phyloP scores from a whole-genome alignment of 2,113 vertebrate genomes.

The Eidolon helvum region DNA sequence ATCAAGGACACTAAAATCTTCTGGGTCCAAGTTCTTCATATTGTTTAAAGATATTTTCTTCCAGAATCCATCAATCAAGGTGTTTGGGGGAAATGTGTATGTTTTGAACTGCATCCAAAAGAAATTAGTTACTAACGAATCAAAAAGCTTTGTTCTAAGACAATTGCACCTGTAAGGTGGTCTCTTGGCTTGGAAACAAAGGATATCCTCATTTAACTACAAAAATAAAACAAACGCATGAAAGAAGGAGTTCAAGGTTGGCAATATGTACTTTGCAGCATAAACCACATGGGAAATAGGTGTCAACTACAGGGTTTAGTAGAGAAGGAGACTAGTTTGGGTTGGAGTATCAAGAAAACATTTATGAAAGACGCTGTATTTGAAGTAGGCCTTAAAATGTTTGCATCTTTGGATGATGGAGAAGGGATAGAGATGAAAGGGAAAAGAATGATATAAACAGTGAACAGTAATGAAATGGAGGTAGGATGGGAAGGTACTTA shows the following conservation, averaged over 20 bases:
- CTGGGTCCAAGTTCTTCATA: not conserved
- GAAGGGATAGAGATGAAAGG: not conserved
- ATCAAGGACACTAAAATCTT: not conserved
- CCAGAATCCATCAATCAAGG: not conserved
- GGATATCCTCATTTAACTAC: not conserved
- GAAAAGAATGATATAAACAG: not conserved
- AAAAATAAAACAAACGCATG: not conserved
- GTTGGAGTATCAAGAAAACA: not conserved
- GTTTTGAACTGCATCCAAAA: not conserved
- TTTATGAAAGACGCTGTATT: not conserved
- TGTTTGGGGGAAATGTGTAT: not conserved
- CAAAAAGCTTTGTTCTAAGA: constrained; percentile 9
- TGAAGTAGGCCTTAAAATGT: not conserved
- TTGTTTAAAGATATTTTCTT: not conserved
- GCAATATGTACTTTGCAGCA: not conserved
- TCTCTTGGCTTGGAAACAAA: not conserved
- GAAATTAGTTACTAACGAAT: not conserved
- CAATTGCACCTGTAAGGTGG: not conserved
- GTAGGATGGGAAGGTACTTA: not conserved
- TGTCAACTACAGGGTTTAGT: not conserved
- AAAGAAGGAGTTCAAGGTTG: not conserved
- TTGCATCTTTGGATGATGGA: not conserved
- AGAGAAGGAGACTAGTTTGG: not conserved
- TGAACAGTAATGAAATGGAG: not conserved
- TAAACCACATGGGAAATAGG: not conserved